These are phyloP conservation scores for Daubentonia madagascariensis DNA, from an alignment of 2,113 vertebrate genomes.

Conservation along the genomic window DNA sequence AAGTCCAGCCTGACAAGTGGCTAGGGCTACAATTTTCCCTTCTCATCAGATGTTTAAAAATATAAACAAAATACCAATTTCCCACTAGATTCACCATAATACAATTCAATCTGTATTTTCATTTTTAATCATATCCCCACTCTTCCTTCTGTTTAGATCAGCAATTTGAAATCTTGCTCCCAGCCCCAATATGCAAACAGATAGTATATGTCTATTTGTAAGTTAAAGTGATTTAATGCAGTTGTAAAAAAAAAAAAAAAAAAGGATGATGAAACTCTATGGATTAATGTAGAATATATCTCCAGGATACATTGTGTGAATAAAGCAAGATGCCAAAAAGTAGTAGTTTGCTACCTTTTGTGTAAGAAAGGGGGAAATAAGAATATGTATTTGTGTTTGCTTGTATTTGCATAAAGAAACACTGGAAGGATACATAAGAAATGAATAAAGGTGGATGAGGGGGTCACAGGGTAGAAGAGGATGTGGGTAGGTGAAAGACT, in stretches of 20 bases:
- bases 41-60: conserved; percentile 25
- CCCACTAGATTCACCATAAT: not conserved
- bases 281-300: not conserved
- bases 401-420: not conserved
- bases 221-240: not conserved
- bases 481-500: not conserved
- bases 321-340: not conserved
- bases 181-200: not conserved
- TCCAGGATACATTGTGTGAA: not conserved
- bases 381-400: not conserved
- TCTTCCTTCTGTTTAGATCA: not conserved
- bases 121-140: not conserved
- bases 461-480: not conserved
- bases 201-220: not conserved
- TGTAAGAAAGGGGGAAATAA: not conserved
- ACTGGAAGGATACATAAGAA: not conserved
- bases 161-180: not conserved
- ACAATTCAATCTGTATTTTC: not conserved
- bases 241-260: not conserved
- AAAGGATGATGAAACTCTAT: not conserved
- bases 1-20: not conserved
- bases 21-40: not conserved
- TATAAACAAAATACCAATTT: not conserved
- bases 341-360: not conserved
- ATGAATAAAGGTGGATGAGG: not conserved